Percentiles rank a stretch among this genome's conserved stretches.
These are phyloP conservation scores for Pterocles gutturalis DNA, from an alignment of 2,113 vertebrate species.

Conservation along the genomic window DNA sequence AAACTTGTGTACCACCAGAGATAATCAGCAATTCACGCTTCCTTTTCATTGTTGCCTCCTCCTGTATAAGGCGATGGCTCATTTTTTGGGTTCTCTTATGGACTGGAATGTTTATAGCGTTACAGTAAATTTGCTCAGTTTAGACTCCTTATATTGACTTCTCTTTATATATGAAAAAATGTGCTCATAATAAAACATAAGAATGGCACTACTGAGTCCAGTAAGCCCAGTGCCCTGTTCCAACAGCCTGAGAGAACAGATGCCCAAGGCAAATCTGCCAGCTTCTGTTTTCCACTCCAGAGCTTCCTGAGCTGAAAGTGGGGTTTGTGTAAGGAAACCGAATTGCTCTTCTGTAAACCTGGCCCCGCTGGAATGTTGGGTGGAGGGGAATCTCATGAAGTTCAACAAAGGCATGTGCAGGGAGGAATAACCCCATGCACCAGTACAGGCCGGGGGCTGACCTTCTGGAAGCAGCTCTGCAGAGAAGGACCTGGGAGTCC, in stretches of 20 bases:
- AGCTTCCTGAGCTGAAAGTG: background rate
- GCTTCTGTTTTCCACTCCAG: background rate
- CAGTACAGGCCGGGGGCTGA: too few relatives aligned
- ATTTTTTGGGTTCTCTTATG: background rate
- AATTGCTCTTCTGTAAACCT: background rate
- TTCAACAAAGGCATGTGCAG: too few relatives aligned
- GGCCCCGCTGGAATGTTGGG: too few relatives aligned
- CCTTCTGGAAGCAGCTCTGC: too few relatives aligned
- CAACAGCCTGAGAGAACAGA: background rate
- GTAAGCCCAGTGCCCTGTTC: background rate
- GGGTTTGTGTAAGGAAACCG: rapidly evolving
- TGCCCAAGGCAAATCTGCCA: background rate
- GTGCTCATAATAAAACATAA: background rate
- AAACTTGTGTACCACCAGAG: background rate
- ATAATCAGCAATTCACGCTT: background rate
- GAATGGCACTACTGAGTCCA: background rate
- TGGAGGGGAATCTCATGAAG: too few relatives aligned
- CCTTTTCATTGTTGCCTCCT: background rate
- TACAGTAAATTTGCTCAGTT: background rate
- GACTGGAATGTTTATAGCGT: background rate
- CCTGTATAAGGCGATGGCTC: background rate
- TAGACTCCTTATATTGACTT: background rate
- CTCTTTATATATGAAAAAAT: background rate
- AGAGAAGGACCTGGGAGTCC: too few relatives aligned
- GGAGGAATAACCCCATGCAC: too few relatives aligned